Evolutionary conservation across 2,113 vertebrate species (phyloP).

Genomic region (Pterocles burchelli): DNA sequence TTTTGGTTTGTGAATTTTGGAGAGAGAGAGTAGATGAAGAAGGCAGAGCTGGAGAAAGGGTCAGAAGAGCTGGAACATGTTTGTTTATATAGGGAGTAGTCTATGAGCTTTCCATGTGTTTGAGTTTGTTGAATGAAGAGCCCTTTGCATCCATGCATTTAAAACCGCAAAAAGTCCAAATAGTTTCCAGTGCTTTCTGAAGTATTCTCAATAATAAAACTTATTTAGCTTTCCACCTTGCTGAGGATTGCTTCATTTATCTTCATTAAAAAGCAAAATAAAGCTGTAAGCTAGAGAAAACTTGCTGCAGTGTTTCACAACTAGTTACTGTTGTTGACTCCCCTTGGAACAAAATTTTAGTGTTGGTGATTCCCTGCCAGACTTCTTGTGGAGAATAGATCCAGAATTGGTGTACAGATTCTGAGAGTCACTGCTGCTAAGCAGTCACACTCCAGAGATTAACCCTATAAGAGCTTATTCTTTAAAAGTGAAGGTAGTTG

Average conservation of each 20-base stretch:
- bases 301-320: background rate
- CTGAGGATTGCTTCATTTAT: background rate
- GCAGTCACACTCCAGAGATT: background rate
- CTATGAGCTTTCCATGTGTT: background rate
- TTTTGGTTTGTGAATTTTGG: background rate
- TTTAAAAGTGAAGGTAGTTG: background rate
- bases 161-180: background rate
- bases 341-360: background rate
- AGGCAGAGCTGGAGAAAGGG: background rate
- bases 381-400: background rate
- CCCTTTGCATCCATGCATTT: background rate
- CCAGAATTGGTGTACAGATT: background rate
- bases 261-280: background rate
- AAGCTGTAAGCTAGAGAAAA: background rate
- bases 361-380: background rate
- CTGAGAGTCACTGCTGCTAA: background rate
- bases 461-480: rapidly evolving
- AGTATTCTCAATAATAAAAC: background rate
- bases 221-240: background rate
- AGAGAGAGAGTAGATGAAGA: background rate
- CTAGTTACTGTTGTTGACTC: background rate
- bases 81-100: background rate
- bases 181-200: background rate
- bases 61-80: background rate
- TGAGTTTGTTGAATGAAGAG: background rate